These are phyloP conservation scores for Drosophila birchii DNA, from an alignment of 2,888 invertebrate genomes.

Conservation along the genomic window DNA sequence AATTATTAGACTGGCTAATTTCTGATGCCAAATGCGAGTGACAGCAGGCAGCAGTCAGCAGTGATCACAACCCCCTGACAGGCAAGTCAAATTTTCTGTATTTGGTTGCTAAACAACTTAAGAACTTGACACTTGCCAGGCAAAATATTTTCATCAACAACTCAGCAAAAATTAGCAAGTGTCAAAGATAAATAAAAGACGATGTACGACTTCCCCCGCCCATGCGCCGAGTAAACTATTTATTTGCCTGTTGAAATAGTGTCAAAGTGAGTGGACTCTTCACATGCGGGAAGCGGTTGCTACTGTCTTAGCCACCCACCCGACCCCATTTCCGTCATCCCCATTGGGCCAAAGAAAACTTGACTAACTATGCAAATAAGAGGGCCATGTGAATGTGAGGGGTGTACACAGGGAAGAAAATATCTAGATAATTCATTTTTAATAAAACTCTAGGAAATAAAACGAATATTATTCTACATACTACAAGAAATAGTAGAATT, in stretches of 20 bases:
- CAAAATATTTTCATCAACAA: slow-evolving; percentile 65
- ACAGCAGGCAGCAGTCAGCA: slow-evolving; percentile 8
- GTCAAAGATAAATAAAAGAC: slow-evolving; percentile 75
- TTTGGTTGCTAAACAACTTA: slow-evolving; percentile 77
- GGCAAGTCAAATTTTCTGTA: slow-evolving; percentile 41
- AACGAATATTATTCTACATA: no score
- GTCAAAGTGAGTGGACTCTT: slow-evolving; percentile 72
- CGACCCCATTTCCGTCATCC: slow-evolving; percentile 27
- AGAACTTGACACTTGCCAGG: slow-evolving; percentile 64
- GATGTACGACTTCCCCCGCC: slow-evolving; percentile 3
- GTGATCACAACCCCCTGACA: slow-evolving; percentile 8
- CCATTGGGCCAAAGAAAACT: slow-evolving; percentile 52
- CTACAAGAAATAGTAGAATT: no score
- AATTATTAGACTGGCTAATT: slow-evolving; percentile 30
- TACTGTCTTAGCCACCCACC: slow-evolving; percentile 26
- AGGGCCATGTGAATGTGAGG: slow-evolving; percentile 66
- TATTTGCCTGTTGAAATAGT: slow-evolving; percentile 73
- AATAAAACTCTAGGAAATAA: no score
- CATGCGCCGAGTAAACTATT: slow-evolving; percentile 48
- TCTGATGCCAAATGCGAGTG: slow-evolving; percentile 24
- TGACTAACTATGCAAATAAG: slow-evolving; percentile 79
- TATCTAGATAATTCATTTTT: not conserved
- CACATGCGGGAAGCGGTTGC: slow-evolving; percentile 52
- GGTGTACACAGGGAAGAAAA: slow-evolving; percentile 28
- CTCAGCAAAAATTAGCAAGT: slow-evolving; percentile 74